Evolutionary conservation across 1,140 invertebrate species (phyloP).

Genomic region (Cheumatopsyche charites): DNA sequence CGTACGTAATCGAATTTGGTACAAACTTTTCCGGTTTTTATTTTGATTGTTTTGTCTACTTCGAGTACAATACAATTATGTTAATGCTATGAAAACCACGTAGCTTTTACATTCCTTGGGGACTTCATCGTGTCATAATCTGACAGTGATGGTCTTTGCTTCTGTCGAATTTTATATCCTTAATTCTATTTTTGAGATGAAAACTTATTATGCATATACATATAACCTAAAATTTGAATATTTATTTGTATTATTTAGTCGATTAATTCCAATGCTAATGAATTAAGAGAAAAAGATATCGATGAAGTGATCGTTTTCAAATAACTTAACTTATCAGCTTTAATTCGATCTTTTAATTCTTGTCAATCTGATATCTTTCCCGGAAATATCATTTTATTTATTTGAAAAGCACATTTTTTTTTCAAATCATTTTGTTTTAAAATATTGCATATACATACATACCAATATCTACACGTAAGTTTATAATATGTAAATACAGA

Average conservation of each 20-base stretch:
- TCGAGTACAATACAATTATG: constrained; percentile 12
- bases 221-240: too few relatives aligned
- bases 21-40: not conserved
- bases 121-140: constrained; percentile 13
- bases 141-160: not conserved
- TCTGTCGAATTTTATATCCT: constrained; percentile 11
- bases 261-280: constrained; percentile 46
- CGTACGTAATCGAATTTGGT: too few relatives aligned
- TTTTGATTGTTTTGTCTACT: constrained; percentile 21
- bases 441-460: too few relatives aligned
- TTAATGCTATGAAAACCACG: constrained; percentile 6
- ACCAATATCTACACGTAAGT: too few relatives aligned
- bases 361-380: not conserved
- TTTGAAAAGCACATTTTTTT: not conserved
- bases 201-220: too few relatives aligned
- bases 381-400: constrained; percentile 1
- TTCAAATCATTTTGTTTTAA: not conserved
- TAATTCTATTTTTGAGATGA: too few relatives aligned
- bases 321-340: constrained; percentile 46
- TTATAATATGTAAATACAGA: too few relatives aligned
- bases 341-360: constrained; percentile 46
- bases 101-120: not conserved
- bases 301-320: constrained; percentile 39
- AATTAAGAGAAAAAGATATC: constrained; percentile 35
- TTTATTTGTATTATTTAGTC: not conserved